Evolutionary conservation across 1,140 invertebrate genomes (phyloP), one percentile per base, ranked within the genome.

Genomic region (Subanguina moxae): DNA sequence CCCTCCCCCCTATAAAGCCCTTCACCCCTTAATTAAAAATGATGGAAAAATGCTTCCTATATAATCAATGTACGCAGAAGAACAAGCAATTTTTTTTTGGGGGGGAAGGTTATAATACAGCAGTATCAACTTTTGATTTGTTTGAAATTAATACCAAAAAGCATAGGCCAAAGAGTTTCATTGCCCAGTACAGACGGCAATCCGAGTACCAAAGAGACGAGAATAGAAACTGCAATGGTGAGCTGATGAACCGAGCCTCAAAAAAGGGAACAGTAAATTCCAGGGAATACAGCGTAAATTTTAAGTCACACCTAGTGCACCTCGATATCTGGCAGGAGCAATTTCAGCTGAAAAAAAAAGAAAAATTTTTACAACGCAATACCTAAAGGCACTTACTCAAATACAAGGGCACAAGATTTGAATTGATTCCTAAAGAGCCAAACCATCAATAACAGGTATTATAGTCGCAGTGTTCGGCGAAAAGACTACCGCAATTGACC

Each of bases 241-340:
- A 94, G 81, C 77, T 94, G 92, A 80, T 92, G 91, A 0, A 91
- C 89, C 1, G 90, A 91, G 1, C 92, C 92, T 23, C 91, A 38
- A 38, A 38, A 38, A 11, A n/a, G n/a, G n/a, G n/a, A n/a, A 38
- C 32, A 38, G 11, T 38, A 38, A 38, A 11, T 11, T 11, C 11
- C 32, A 38, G 32, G 11, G 3, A 38, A 38, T 38, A 38, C 11
- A 38, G 32, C 3, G 32, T 11, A 38, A 38, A 11, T 5, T 5
- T 3, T 38, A 38, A 38, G 32, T n/a, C n/a, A 38, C 11, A 38
- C 32, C 32, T 5, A 38, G 88, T 23, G 90, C 90, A 59, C 91
- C 91, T 65, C 91, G 83, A 0, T 92, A 82, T 72, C 90, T 88
- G 0, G 87, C 85, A 0, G 91, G 91, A 0, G 91, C 90, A 78